Percentiles rank a stretch among this genome's conserved stretches.
phyloP scores from a whole-genome alignment of 37 sponge, comb jelly and placozoan genomes.

The Petrosia ficiformis region DNA sequence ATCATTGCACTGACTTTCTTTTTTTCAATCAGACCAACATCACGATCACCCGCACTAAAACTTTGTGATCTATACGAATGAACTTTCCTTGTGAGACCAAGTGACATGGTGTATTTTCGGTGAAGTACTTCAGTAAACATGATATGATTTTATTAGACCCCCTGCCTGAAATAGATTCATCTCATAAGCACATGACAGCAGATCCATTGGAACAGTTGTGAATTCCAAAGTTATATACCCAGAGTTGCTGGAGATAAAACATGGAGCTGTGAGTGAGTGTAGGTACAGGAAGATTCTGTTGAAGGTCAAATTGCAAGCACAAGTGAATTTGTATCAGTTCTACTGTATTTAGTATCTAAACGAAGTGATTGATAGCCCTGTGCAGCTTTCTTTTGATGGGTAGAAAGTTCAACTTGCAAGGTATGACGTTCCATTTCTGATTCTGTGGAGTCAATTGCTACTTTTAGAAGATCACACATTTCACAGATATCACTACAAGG shows the following conservation, averaged over 20 bases:
- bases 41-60: conserved; percentile 16
- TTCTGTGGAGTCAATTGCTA: conserved; percentile 9
- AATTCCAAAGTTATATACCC: conserved; percentile 50
- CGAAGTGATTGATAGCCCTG: conserved; percentile 35
- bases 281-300: conserved; percentile 48
- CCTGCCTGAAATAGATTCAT: conserved; percentile 24
- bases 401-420: conserved; percentile 23
- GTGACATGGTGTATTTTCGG: background rate
- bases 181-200: conserved; percentile 33
- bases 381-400: conserved; percentile 31
- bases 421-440: conserved; percentile 1
- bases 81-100: conserved; percentile 8
- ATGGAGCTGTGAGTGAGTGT: conserved; percentile 30
- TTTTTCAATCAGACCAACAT: conserved; percentile 32
- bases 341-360: conserved; percentile 13
- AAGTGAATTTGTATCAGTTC: background rate
- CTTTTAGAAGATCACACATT: conserved; percentile 34
- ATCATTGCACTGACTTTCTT: conserved; percentile 11
- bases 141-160: too few species aligned
- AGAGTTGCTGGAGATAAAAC: conserved; percentile 45
- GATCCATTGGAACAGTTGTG: conserved; percentile 16
- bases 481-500: conserved; percentile 52
- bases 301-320: conserved; percentile 45
- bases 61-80: conserved; percentile 29
- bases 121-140: too few species aligned